These are phyloP conservation scores for Pomatorhinus ruficollis DNA, from an alignment of 2,113 vertebrate species.

Conservation along the genomic window DNA sequence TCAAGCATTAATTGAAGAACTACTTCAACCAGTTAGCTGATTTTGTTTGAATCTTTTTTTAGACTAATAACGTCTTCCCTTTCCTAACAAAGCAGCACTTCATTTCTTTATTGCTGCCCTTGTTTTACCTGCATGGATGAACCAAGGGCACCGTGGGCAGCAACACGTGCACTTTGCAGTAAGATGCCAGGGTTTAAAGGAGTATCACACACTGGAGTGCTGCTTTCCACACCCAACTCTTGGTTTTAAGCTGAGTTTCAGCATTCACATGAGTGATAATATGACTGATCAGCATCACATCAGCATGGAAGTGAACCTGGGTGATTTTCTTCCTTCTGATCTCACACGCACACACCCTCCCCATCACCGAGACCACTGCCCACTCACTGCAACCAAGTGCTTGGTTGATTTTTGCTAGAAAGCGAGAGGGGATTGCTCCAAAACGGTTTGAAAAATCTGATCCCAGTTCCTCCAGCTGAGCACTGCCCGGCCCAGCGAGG, in stretches of 20 bases:
- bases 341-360: background rate
- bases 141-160: background rate
- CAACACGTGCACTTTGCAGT: background rate
- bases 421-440: background rate
- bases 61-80: background rate
- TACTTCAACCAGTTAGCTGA: background rate
- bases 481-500: background rate
- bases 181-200: background rate
- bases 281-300: background rate
- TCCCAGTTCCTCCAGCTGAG: background rate
- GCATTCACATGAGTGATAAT: background rate
- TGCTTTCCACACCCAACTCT: background rate
- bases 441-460: background rate
- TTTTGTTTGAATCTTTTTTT: background rate
- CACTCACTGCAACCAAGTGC: background rate
- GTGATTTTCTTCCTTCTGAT: background rate
- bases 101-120: background rate
- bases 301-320: background rate
- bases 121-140: background rate
- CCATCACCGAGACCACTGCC: fast-evolving
- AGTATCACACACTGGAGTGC: background rate
- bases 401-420: background rate
- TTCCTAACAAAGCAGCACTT: background rate
- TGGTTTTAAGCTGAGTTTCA: background rate
- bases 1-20: conserved; percentile 38